phyloP scores from a whole-genome alignment of 2,113 vertebrate species.

The Carettochelys insculpta region DNA sequence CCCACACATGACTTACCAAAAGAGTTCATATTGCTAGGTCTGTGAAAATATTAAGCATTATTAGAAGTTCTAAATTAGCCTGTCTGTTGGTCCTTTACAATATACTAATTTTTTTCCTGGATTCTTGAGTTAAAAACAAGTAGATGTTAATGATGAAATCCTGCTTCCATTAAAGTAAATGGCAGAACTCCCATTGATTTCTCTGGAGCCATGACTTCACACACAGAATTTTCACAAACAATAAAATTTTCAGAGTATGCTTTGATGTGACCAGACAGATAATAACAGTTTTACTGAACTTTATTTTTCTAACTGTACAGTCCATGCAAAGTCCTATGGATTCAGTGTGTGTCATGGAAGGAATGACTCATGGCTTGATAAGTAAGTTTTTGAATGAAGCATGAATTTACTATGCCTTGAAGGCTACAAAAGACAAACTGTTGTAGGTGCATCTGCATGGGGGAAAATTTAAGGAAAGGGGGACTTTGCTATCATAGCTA shows the following conservation, averaged over 20 bases:
- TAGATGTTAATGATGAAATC: background rate
- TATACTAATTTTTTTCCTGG: background rate
- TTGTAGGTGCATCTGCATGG: no score
- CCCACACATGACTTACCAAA: no score
- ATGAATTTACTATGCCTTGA: no score
- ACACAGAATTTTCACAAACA: background rate
- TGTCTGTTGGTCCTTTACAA: background rate
- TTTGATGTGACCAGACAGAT: background rate
- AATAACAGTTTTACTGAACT: background rate
- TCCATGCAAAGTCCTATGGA: no score
- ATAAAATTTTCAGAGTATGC: background rate
- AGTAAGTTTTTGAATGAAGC: no score
- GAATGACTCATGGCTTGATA: no score
- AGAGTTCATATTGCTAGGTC: background rate
- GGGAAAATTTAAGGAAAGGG: no score
- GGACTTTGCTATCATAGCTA: no score
- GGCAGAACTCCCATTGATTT: background rate
- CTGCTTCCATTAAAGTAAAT: background rate
- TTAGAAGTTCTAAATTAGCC: background rate
- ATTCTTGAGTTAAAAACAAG: background rate
- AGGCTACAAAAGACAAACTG: no score
- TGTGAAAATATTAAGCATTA: background rate
- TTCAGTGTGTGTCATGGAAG: no score
- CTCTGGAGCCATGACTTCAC: background rate
- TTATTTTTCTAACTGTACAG: no score